phyloP scores from a whole-genome alignment of 2,113 vertebrate genomes.

The Lycocorax pyrrhopterus region DNA sequence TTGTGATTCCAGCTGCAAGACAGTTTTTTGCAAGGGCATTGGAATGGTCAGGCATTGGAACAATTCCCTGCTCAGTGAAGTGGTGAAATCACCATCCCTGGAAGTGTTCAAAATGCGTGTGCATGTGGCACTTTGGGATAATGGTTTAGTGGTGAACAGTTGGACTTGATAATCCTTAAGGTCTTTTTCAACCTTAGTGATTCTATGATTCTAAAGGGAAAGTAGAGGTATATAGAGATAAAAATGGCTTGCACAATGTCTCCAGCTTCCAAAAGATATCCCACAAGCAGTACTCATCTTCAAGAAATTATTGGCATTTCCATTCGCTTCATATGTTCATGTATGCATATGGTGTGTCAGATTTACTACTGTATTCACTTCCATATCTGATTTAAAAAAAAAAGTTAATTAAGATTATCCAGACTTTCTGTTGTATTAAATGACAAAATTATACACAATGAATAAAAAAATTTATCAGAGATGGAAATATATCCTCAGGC shows the following conservation, averaged over 20 bases:
- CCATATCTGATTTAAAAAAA: neutral
- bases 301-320: neutral
- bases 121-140: too few relatives aligned
- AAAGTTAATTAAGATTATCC: neutral
- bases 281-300: neutral
- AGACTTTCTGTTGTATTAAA: neutral
- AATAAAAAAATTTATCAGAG: neutral
- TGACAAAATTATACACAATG: neutral
- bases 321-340: neutral
- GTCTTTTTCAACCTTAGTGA: neutral
- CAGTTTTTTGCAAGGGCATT: neutral
- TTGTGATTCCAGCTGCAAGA: neutral
- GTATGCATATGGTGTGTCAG: fast-evolving
- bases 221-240: neutral
- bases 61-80: neutral
- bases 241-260: neutral
- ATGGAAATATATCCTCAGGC: neutral
- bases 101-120: neutral
- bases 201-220: neutral
- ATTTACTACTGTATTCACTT: neutral
- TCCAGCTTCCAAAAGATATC: neutral
- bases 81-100: neutral
- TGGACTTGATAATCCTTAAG: neutral
- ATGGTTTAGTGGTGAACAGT: neutral
- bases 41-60: neutral